Percentiles rank a stretch among this genome's conserved stretches.
phyloP scores from a whole-genome alignment of 2,113 vertebrate genomes.

The Procapra przewalskii region DNA sequence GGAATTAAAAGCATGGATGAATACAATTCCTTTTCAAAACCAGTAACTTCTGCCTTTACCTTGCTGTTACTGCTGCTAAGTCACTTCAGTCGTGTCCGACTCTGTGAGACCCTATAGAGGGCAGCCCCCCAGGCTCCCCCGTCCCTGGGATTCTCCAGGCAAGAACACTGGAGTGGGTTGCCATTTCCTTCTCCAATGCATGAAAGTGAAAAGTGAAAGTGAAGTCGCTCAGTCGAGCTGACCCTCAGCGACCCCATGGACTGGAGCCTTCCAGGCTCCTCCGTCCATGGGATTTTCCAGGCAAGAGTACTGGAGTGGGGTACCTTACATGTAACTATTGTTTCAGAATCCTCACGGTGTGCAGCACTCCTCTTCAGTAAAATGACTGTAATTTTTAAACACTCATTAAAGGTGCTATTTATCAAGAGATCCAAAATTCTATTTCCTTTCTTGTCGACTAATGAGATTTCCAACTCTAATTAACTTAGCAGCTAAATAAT shows the following conservation, averaged over 20 bases:
- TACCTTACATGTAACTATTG: constrained; percentile 21
- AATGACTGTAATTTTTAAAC: constrained; percentile 54
- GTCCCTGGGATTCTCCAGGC: no score
- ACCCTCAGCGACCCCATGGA: no score
- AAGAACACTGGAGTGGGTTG: no score
- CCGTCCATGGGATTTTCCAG: no score
- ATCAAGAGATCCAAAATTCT: constrained; percentile 55
- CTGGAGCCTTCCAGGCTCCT: no score
- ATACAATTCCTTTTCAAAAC: constrained; percentile 16
- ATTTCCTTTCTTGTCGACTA: constrained; percentile 57
- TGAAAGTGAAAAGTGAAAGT: no score
- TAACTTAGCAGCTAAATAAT: constrained; percentile 48
- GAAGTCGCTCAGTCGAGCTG: no score
- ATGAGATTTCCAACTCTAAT: constrained; percentile 51
- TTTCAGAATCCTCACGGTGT: constrained; percentile 12
- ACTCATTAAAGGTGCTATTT: constrained; percentile 42
- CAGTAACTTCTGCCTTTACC: not conserved
- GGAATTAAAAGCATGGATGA: not conserved
- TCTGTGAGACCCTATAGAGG: no score
- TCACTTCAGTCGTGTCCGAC: no score
- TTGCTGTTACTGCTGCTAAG: not conserved
- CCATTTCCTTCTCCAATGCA: no score
- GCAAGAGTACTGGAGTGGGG: no score
- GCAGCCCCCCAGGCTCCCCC: no score
- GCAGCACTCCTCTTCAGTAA: not conserved